Evolutionary conservation across 2,797 vertebrate genomes (phyloP).

Genomic region (Threskiornis aethiopicus): DNA sequence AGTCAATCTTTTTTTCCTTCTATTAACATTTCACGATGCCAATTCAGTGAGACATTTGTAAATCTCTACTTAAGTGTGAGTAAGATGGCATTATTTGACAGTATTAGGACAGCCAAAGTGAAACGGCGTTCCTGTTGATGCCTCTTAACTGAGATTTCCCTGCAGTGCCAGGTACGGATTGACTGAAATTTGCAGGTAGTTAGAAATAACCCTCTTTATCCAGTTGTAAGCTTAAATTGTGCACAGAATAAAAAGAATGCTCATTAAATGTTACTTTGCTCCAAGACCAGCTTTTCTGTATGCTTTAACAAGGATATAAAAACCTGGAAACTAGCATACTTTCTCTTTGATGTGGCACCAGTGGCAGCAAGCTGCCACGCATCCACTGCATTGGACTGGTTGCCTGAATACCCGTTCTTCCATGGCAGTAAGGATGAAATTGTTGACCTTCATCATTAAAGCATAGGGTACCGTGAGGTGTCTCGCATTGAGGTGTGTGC

Average conservation of each 20-base stretch:
- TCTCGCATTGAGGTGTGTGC: accelerated
- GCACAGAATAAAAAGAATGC: not conserved
- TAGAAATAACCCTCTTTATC: not conserved
- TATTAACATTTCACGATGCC: not conserved
- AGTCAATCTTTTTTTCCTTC: not conserved
- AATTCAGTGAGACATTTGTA: not conserved
- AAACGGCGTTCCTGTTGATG: not conserved
- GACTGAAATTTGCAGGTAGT: not conserved
- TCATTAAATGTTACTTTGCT: not conserved
- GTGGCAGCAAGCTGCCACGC: not conserved
- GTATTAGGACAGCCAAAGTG: not conserved
- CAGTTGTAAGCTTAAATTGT: not conserved
- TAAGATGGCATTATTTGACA: not conserved
- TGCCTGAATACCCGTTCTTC: accelerated
- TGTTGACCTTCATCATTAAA: not conserved
- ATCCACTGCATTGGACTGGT: accelerated
- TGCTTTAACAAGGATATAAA: not conserved
- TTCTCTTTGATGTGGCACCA: not conserved
- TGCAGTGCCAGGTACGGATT: not conserved
- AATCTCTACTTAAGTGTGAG: not conserved
- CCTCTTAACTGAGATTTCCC: not conserved
- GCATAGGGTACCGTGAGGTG: no score
- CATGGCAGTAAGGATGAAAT: accelerated
- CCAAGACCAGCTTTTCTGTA: not conserved
- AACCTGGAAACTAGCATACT: accelerated